Evolutionary conservation across 2,113 vertebrate genomes (phyloP), one percentile per base, ranked within the genome.

Genomic region (Mola mola): DNA sequence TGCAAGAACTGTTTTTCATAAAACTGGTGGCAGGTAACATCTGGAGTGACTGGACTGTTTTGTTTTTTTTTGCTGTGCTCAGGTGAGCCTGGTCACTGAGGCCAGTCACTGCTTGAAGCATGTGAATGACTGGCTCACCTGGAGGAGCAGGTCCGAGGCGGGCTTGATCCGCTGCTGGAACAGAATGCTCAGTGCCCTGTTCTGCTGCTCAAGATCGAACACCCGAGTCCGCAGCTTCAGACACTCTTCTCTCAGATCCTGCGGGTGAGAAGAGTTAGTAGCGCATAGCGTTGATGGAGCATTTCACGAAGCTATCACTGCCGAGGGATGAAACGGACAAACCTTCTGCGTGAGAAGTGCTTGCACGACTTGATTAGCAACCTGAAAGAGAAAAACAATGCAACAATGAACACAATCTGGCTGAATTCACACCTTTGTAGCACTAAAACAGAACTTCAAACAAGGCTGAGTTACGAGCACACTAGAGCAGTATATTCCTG

Each of bases 261-360:
- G 83, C 12, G 29, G 0, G 20, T 4, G 12, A 38, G 41, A 6
- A n/a, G 8, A 2, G 6, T 2, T 7, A 17, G 2, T 16, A n/a
- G 37, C 8, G 5, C 15, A 7, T 8, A n/a, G n/a, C 16, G 5
- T 16, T 6, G 16, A 15, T 5, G 7, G 15, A 40, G n/a, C n/a
- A 40, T 1, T 2, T 8, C 6, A 9, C 28, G 28, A 2, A 29
- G 28, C 28, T 29, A 29, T 12, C 4, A 13, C 9, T 1, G 8
- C 1, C 5, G 37, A 17, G 15, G 15, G 15, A 16, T 12, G 16
- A 24, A 11, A 50, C 26, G 57, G 10, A 83, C 91, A 78, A 87
- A 98, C 96, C 95, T 98, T 97, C 82, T 98, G 96, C 81, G 96
- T 97, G 60, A 98, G 95, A 10, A 98, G 92, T 21, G 96, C 96